These are phyloP conservation scores for Nipponacmea schrenckii DNA, from an alignment of 2,888 invertebrate species.

Conservation along the genomic window DNA sequence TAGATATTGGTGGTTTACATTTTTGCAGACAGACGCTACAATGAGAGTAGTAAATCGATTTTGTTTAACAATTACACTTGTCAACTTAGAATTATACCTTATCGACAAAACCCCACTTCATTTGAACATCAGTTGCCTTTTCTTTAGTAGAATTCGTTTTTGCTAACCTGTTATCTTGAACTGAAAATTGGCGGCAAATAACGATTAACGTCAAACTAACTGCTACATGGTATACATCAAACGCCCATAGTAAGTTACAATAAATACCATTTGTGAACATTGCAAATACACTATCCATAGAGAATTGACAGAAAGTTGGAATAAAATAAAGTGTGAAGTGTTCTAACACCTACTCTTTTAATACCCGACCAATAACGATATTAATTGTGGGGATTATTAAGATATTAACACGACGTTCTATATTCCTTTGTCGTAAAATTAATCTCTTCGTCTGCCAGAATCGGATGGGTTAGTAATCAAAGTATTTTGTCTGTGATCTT, in stretches of 20 bases:
- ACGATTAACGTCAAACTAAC: not conserved
- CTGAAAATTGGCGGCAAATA: not conserved
- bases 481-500: no score
- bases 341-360: conserved; percentile 2
- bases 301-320: not conserved
- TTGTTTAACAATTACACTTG: no score
- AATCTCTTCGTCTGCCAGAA: no score
- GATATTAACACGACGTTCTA: no score
- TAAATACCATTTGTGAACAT: not conserved
- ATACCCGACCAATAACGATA: not conserved
- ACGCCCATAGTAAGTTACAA: not conserved
- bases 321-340: conserved; percentile 2
- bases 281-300: not conserved
- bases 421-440: no score
- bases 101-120: not conserved
- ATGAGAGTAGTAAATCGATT: no score
- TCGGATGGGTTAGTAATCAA: no score
- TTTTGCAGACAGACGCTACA: no score
- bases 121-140: not conserved
- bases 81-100: not conserved
- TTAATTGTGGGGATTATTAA: no score
- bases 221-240: not conserved
- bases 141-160: not conserved
- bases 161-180: not conserved
- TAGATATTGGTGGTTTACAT: no score